phyloP scores from a whole-genome alignment of 2,888 invertebrate genomes.

The Lycophotia porphyrea region DNA sequence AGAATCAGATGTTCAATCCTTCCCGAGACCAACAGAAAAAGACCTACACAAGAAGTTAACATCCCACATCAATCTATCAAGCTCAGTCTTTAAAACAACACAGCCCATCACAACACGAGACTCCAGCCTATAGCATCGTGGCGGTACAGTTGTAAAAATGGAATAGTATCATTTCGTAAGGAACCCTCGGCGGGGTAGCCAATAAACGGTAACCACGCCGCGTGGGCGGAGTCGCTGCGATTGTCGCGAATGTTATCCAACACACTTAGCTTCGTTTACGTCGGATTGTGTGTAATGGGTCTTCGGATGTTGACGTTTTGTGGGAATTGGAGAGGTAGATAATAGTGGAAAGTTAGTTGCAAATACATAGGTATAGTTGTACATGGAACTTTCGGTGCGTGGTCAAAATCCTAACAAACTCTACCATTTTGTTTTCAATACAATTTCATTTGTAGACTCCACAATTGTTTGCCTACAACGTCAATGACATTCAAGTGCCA shows the following conservation, averaged over 20 bases:
- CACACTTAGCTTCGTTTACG: conserved; percentile 65
- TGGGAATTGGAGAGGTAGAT: neutral
- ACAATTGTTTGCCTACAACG: neutral
- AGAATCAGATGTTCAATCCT: neutral
- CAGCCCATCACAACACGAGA: conserved; percentile 35
- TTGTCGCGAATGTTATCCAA: conserved; percentile 70
- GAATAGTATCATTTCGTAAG: conserved; percentile 68
- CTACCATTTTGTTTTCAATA: neutral
- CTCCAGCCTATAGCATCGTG: conserved; percentile 58
- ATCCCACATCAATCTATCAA: conserved; percentile 35
- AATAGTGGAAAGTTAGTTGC: neutral
- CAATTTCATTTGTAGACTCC: no score
- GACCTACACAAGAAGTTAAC: neutral
- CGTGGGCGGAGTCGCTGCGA: conserved; percentile 78
- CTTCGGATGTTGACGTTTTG: conserved; percentile 29
- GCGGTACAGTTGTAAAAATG: conserved; percentile 60
- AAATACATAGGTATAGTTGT: neutral
- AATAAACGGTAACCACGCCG: conserved; percentile 78
- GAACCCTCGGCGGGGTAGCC: conserved; percentile 74
- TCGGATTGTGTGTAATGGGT: conserved; percentile 51
- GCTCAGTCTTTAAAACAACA: conserved; percentile 27
- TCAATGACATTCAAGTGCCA: neutral
- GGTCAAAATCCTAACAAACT: neutral
- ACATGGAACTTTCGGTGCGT: neutral
- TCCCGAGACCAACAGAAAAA: neutral